Percentiles rank a stretch among this genome's conserved stretches.
Evolutionary conservation across 92 coral and sea anemone species (phyloP).

Genomic region (Bergia puertoricense): DNA sequence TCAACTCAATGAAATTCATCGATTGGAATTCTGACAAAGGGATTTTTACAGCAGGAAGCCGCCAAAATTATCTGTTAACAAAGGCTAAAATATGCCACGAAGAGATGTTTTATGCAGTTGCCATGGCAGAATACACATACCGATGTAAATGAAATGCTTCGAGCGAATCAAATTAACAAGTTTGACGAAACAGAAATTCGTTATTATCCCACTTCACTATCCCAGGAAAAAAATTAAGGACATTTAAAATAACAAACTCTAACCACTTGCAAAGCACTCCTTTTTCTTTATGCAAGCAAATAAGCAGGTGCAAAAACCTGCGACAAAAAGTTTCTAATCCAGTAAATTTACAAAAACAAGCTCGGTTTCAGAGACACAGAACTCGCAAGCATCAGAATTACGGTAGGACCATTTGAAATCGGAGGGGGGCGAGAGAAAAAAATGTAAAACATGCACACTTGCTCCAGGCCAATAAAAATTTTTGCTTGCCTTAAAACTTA

Average conservation of each 20-base stretch:
- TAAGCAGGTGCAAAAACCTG: not conserved
- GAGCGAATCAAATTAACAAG: not conserved
- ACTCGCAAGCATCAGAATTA: no score
- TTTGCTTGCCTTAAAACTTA: no score
- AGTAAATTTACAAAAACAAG: no score
- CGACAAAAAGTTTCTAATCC: not conserved
- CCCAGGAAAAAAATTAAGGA: not conserved
- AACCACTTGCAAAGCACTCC: not conserved
- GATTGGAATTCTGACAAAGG: not conserved
- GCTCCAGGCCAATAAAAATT: no score
- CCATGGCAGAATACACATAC: not conserved
- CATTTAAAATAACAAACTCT: no score
- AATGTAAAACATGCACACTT: no score
- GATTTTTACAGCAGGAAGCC: not conserved
- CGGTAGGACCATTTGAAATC: no score
- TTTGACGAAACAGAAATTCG: not conserved
- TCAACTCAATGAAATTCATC: not conserved
- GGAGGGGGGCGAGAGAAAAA: no score
- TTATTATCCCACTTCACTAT: not conserved
- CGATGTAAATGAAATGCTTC: not conserved
- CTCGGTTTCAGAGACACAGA: no score
- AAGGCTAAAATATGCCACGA: not conserved
- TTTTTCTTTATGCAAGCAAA: not conserved
- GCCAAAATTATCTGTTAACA: not conserved
- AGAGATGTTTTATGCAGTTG: not conserved